Conservation (phyloP, 1,140 invertebrate genomes). For the Anastatus disparis region DNA sequence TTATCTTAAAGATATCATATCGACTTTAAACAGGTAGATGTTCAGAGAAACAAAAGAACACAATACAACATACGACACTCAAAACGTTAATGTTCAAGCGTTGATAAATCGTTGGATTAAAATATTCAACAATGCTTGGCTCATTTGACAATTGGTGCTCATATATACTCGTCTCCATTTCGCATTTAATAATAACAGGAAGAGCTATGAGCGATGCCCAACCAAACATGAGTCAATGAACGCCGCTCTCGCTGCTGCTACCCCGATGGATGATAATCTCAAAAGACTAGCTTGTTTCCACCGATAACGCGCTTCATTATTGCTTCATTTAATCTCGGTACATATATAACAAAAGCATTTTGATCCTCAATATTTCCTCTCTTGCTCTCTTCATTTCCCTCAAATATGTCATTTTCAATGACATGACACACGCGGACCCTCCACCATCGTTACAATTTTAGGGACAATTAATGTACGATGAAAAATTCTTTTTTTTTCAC, state of each 20-base stretch:
- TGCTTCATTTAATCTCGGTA: slow-evolving; percentile 32
- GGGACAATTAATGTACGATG: slow-evolving; percentile 1
- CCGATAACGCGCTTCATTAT: slow-evolving; percentile 35
- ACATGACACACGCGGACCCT: slow-evolving; percentile 3
- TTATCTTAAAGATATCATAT: no score
- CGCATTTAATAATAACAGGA: not conserved
- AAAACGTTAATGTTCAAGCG: no score
- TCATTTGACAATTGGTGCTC: no score
- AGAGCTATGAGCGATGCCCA: not conserved
- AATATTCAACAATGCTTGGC: not conserved
- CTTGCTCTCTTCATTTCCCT: no score
- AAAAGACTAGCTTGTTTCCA: slow-evolving; percentile 22
- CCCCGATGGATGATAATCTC: slow-evolving; percentile 29
- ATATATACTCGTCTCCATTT: not conserved
- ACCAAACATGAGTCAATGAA: no score
- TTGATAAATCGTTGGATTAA: no score
- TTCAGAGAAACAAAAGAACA: no score
- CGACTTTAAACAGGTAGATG: no score
- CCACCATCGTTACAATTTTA: slow-evolving; percentile 14
- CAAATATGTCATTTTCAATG: not conserved
- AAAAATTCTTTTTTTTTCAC: not conserved
- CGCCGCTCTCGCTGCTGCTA: no score
- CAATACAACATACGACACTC: no score
- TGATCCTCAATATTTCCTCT: no score
- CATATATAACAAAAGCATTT: no score